Evolutionary conservation across 2,113 vertebrate species (phyloP), one percentile per base, ranked within the genome.

Genomic region (Scomber colias): DNA sequence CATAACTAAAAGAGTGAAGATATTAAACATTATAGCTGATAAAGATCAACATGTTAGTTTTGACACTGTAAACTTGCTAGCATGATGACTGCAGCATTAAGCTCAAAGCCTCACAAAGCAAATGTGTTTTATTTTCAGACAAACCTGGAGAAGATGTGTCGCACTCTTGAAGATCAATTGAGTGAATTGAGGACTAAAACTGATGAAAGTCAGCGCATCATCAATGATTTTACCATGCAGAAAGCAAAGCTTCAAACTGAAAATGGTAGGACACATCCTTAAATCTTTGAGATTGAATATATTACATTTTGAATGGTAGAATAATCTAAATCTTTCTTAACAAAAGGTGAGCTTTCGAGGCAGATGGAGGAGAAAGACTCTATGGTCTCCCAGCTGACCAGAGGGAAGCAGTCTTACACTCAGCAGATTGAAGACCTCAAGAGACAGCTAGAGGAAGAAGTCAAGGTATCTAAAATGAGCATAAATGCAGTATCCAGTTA

Each of bases 381-480:
- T 1, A 81, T 97, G 48, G 88, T 97, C 64, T 94, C 92, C 77
- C 96, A 97, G 73, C 83, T 97, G 49, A 96, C 95, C 4, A 93
- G 96, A 78, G 96, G 96, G 44, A 97, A 97, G 70, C 91, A 94
- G 24, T 95, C 96, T 1, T 96, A 97, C 56, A 97, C 93, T 7
- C 96, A 97, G 82, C 96, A 97, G 81, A 31, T 96, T 88, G 96
- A 97, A 67, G 96, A 97, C 73, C 93, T 97, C 11, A 97, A 96
- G 78, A 93, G 96, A 86, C 96, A 97, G 73, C 91, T 97, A 19
- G 96, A 97, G 35, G 96, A 97, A n/a, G 96, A 97, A 83, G 48
- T 87, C 46, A 90, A 90, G 82, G 87, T 89, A 67, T 7, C 0
- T 44, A 1, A 63, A 21, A n/a, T 5, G 4, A 9, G 6, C 9